Conservation (phyloP, 2,113 vertebrate genomes). For the Apteryx mantelli region DNA sequence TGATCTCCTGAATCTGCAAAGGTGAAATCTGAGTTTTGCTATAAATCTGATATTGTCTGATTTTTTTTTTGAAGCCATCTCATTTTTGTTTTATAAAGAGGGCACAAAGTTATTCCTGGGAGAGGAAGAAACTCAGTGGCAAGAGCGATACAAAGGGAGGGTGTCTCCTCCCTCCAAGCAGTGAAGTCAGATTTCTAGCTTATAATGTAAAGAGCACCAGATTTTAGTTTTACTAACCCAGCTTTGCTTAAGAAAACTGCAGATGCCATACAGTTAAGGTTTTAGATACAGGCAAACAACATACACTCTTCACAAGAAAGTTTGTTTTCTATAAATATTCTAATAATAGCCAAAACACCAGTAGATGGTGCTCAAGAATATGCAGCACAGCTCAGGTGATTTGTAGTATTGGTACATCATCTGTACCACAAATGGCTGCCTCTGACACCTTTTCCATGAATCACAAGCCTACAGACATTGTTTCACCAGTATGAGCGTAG, state of each 20-base stretch:
- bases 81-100: background rate
- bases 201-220: background rate
- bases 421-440: background rate
- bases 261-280: background rate
- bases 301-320: background rate
- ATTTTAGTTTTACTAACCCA: background rate
- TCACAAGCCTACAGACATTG: accelerated
- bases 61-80: background rate
- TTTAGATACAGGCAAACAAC: background rate
- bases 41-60: too few species aligned
- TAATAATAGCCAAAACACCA: background rate
- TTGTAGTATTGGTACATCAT: too few species aligned
- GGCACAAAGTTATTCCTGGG: background rate
- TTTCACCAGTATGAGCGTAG: background rate
- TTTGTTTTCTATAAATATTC: background rate
- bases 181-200: background rate
- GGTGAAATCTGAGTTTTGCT: background rate
- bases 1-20: background rate
- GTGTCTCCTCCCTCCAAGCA: background rate
- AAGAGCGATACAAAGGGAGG: background rate
- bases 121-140: background rate
- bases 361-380: slow-evolving; percentile 24
- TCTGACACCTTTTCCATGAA: too few species aligned
- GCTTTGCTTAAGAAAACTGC: background rate
- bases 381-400: background rate